Conservation (phyloP, 1,140 invertebrate genomes). For the Sitobion miscanthi region DNA sequence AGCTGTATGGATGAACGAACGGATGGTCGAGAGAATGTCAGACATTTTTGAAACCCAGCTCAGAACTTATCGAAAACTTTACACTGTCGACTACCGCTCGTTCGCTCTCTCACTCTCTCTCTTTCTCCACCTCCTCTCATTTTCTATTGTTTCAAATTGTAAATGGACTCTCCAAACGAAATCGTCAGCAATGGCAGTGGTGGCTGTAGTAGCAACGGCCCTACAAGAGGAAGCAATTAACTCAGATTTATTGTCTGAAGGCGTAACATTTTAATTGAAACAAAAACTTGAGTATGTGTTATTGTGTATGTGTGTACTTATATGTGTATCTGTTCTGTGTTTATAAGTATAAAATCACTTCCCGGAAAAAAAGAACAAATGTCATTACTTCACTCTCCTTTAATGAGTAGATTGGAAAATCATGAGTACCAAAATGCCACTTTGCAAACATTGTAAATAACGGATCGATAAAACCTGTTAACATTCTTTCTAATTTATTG, state of each 20-base stretch:
- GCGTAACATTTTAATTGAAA: conserved; percentile 47
- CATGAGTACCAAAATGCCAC: neutral
- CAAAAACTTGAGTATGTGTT: conserved; percentile 17
- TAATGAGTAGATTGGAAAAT: neutral
- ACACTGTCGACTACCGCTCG: neutral
- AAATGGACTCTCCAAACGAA: conserved; percentile 30
- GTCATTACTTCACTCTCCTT: neutral
- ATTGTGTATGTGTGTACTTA: neutral
- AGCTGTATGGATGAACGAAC: neutral
- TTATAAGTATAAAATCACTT: conserved; percentile 33
- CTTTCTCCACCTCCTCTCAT: neutral
- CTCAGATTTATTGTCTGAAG: conserved; percentile 13
- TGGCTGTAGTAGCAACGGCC: neutral
- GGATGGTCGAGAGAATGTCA: conserved; percentile 28
- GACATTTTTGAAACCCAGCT: conserved; percentile 45
- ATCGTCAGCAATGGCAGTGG: neutral
- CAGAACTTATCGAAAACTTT: conserved; percentile 43
- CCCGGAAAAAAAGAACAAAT: neutral
- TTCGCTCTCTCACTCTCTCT: neutral
- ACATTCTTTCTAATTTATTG: neutral
- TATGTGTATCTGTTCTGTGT: neutral
- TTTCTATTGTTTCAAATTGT: conserved; percentile 36
- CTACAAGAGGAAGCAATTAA: conserved; percentile 39
- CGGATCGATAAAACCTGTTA: neutral
- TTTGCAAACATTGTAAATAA: neutral